phyloP scores from a whole-genome alignment of 1,140 invertebrate species.

The Mycetomoellerius zeteki region DNA sequence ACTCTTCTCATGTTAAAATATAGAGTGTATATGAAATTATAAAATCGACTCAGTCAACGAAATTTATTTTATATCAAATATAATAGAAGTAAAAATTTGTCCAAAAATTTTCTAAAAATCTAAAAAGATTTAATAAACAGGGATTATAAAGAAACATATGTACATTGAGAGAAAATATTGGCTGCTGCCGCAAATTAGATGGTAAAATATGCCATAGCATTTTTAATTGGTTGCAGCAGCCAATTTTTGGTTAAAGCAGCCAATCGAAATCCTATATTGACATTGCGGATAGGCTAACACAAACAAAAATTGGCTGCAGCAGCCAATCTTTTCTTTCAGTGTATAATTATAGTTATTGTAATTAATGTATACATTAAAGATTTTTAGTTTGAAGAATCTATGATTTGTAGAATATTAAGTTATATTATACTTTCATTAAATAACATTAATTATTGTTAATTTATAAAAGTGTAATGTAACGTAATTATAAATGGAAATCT shows the following conservation, averaged over 20 bases:
- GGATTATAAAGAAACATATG: too few relatives aligned
- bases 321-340: too few relatives aligned
- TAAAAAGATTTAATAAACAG: background rate
- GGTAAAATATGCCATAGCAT: too few relatives aligned
- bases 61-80: constrained; percentile 25
- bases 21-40: background rate
- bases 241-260: too few relatives aligned
- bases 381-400: background rate
- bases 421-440: too few relatives aligned
- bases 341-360: background rate
- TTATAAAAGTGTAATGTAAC: background rate
- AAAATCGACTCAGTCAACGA: background rate
- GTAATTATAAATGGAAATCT: background rate
- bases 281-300: too few relatives aligned
- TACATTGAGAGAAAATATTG: too few relatives aligned
- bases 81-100: background rate
- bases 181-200: too few relatives aligned
- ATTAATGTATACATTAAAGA: background rate
- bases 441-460: too few relatives aligned
- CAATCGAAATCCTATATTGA: too few relatives aligned
- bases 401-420: background rate
- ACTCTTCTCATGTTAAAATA: background rate
- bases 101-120: background rate
- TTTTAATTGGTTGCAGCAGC: too few relatives aligned
- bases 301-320: too few relatives aligned